Base-by-base conservation (phyloP, 2,888 invertebrate genomes). In the Standfussiana lucernea region DNA sequence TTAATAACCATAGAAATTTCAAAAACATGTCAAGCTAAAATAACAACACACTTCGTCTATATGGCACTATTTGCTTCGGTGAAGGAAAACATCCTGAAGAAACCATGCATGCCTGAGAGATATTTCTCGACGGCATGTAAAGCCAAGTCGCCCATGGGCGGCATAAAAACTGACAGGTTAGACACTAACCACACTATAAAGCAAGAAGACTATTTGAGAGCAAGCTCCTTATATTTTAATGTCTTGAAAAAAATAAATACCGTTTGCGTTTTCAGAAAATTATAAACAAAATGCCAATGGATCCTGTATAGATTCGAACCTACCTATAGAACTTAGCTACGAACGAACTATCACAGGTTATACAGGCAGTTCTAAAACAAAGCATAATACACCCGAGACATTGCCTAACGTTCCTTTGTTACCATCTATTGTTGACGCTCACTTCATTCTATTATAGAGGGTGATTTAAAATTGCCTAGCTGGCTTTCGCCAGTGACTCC, bases 331-430 rank as follows among this genome's bases (percentile, higher is more conserved):
- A 64, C 59, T 40, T 37, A 67, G 37, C 42, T 56, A 11, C 15
- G 15, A 53, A 11, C 15, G 15, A 53, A 62, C 28, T 67, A 45
- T 80, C 80, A 59, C 72, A 71, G 67, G 67, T 40, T 73, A 35
- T 53, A 61, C n/a, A 71, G 32, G 5, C 35, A 11, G 24, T 15
- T 73, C 40, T 72, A 32, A 75, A 64, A 84, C 79, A 84, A 86
- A 79, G 62, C 71, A 83, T 62, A 86, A 85, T 83, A 64, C 37
- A 71, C 13, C 37, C 45, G 11, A 65, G 62, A 67, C 35, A 75
- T 87, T 85, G 73, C 79, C 21, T n/a, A 79, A 86, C 5, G 42
- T 56, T 67, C 61, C 70, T 77, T 80, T 85, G 78, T 82, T 62
- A 68, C 15, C 68, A 72, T 40, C 74, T 47, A 85, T 82, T 82